Percentiles rank a stretch among this genome's conserved stretches.
Evolutionary conservation across 2,113 vertebrate species (phyloP).

Genomic region (Pygathrix nemaeus): DNA sequence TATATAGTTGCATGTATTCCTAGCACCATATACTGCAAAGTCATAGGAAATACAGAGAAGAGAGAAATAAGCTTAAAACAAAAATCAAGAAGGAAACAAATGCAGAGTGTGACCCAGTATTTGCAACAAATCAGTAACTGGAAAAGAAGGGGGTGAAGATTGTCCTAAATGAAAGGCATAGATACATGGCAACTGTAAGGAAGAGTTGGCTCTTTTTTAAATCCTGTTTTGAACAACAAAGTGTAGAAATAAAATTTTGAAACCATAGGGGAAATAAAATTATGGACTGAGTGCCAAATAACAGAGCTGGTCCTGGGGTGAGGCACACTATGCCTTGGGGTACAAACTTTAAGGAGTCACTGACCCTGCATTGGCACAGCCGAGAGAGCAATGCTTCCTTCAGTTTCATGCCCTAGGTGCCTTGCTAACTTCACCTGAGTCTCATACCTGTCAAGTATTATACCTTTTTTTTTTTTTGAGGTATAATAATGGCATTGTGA

Average conservation of each 20-base stretch:
- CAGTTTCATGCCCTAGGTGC: neutral
- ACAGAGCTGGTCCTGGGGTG: neutral
- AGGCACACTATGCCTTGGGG: neutral
- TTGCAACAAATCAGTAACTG: neutral
- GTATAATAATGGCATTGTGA: neutral
- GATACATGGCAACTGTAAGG: neutral
- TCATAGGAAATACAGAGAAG: neutral
- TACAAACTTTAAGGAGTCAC: neutral
- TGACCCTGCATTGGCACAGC: fast-evolving
- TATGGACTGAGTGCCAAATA: neutral
- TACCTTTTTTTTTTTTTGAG: neutral
- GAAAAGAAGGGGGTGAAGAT: neutral
- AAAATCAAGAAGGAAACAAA: neutral
- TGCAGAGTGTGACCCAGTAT: neutral
- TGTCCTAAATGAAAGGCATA: neutral
- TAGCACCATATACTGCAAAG: neutral
- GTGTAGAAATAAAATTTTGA: neutral
- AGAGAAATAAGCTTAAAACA: neutral
- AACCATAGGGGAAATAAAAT: neutral
- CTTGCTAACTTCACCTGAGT: neutral
- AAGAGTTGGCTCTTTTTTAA: neutral
- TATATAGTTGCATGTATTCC: neutral
- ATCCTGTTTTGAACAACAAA: neutral
- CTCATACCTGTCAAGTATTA: neutral
- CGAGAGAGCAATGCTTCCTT: neutral